phyloP scores from a whole-genome alignment of 2,113 vertebrate species.

The Bettongia penicillata region DNA sequence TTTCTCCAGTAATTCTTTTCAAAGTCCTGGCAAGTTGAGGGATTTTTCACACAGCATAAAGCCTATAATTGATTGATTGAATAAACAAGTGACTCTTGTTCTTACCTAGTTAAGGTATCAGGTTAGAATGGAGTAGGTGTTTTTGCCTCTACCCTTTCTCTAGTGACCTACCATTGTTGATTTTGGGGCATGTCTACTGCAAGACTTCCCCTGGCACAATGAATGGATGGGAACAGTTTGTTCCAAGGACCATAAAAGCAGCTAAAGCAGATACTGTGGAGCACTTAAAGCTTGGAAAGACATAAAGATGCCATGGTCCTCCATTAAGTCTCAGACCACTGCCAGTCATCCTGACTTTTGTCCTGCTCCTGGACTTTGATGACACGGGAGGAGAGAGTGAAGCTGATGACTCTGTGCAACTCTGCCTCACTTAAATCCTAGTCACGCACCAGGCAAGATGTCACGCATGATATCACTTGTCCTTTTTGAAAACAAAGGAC shows the following conservation, averaged over 20 bases:
- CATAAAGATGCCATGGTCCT: background rate
- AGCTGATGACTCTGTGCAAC: background rate
- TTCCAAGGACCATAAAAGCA: background rate
- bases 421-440: background rate
- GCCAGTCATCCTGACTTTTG: background rate
- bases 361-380: no score
- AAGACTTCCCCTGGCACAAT: background rate
- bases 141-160: background rate
- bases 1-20: background rate
- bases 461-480: background rate
- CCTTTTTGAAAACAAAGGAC: background rate
- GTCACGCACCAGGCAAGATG: background rate
- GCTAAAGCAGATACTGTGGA: background rate
- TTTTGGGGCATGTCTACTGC: background rate
- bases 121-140: background rate
- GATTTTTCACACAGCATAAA: background rate
- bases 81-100: background rate
- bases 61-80: background rate
- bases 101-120: background rate
- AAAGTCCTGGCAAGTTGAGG: background rate
- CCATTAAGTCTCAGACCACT: no score
- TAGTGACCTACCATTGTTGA: background rate
- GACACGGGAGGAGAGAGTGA: background rate
- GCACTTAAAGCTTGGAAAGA: background rate
- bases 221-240: background rate